These are phyloP conservation scores for Eonycteris spelaea DNA, from an alignment of 2,113 vertebrate genomes.

Conservation along the genomic window DNA sequence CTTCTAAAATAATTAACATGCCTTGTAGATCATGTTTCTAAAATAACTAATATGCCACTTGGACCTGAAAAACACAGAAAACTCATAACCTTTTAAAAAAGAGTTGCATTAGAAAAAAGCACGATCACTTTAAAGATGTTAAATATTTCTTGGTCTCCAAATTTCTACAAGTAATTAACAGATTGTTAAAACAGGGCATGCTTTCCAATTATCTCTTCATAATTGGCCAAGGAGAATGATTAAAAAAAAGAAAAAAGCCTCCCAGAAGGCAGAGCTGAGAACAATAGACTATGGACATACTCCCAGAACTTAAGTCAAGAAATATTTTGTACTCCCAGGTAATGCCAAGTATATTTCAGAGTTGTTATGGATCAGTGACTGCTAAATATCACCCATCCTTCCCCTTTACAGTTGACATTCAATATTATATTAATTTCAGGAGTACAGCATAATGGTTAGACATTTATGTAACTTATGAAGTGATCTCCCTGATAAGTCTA, in stretches of 20 bases:
- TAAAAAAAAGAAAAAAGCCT: background rate
- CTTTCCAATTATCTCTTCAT: background rate
- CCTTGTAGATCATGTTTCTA: background rate
- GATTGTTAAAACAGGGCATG: background rate
- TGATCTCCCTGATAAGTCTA: too few relatives aligned
- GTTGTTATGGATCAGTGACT: background rate
- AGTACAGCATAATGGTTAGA: too few relatives aligned
- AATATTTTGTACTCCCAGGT: background rate
- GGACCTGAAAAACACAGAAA: background rate
- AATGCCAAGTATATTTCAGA: background rate
- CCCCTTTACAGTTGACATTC: too few relatives aligned
- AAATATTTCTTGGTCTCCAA: background rate
- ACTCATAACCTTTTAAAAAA: background rate
- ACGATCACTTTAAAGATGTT: background rate
- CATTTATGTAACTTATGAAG: too few relatives aligned
- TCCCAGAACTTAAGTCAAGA: background rate
- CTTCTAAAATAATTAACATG: background rate
- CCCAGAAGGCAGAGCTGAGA: background rate
- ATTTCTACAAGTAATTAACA: background rate
- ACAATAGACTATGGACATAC: background rate
- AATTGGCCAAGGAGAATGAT: background rate
- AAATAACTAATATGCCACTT: background rate
- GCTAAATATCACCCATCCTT: background rate
- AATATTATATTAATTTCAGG: too few relatives aligned
- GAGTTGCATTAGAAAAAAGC: background rate